A percentile compares a stretch with the other conserved stretches of the same genome.
Conservation (phyloP, 2,113 vertebrate species). For the Crocuta crocuta region DNA sequence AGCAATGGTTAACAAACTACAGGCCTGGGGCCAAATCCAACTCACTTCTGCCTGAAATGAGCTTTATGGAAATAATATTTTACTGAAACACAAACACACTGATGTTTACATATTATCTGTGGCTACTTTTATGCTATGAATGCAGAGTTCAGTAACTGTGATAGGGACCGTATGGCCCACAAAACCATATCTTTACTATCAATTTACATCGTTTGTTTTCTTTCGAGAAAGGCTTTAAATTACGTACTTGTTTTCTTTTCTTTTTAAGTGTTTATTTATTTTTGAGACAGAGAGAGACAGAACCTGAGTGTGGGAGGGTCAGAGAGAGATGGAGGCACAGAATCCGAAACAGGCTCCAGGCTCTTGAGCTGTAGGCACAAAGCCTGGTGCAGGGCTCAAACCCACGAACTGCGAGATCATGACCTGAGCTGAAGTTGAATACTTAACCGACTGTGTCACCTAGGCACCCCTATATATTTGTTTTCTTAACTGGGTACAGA, state of each 20-base stretch:
- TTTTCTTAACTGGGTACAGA: background rate
- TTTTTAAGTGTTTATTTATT: no score
- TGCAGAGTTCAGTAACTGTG: background rate
- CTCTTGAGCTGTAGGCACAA: no score
- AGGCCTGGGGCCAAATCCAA: background rate
- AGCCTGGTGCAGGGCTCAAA: no score
- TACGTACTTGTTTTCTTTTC: no score
- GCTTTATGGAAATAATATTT: background rate
- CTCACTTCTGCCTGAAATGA: background rate
- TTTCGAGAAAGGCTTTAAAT: background rate
- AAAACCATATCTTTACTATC: background rate
- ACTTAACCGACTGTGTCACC: no score
- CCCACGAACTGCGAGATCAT: no score
- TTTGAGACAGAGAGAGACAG: no score
- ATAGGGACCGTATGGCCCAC: background rate
- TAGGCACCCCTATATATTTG: background rate
- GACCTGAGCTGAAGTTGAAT: no score
- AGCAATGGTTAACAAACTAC: background rate
- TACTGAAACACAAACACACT: background rate
- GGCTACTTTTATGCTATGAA: background rate
- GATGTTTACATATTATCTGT: background rate
- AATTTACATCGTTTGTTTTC: background rate
- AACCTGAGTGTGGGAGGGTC: no score
- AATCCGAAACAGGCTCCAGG: no score
- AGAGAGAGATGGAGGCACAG: no score